A percentile compares a stretch with the other conserved stretches of the same genome.
These are phyloP conservation scores for Arizona elegans DNA, from an alignment of 2,113 vertebrate genomes.

Conservation along the genomic window DNA sequence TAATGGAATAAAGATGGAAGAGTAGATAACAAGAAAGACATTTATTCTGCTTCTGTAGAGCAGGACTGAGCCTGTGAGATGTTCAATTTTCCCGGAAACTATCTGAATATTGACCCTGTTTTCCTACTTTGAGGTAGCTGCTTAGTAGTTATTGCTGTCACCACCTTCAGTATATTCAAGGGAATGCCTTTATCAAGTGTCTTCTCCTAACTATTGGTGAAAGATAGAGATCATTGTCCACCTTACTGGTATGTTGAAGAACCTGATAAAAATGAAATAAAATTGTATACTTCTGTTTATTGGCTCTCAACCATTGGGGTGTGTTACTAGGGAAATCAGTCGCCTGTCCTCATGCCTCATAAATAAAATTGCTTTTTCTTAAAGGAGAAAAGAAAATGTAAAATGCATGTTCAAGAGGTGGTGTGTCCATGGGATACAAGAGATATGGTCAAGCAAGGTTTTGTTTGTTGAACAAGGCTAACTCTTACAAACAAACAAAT, in stretches of 20 bases:
- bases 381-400: not conserved
- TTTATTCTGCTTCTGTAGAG: conserved; percentile 8
- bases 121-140: not conserved
- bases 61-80: not conserved
- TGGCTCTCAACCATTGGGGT: not conserved
- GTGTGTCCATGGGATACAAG: not conserved
- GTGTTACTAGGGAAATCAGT: not conserved
- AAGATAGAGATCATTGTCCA: not conserved
- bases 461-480: not conserved
- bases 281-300: not conserved
- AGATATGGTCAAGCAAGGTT: not conserved
- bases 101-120: not conserved
- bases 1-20: conserved; percentile 25
- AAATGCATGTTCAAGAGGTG: not conserved
- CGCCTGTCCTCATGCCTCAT: not conserved
- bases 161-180: not conserved
- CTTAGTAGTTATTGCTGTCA: not conserved
- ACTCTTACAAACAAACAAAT: not conserved
- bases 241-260: not conserved
- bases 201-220: not conserved
- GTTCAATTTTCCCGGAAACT: not conserved
- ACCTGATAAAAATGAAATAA: not conserved
- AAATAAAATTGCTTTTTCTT: not conserved
- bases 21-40: conserved; percentile 6
- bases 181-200: not conserved